phyloP scores from a whole-genome alignment of 2,888 invertebrate genomes.

The Limnephilus auricula region DNA sequence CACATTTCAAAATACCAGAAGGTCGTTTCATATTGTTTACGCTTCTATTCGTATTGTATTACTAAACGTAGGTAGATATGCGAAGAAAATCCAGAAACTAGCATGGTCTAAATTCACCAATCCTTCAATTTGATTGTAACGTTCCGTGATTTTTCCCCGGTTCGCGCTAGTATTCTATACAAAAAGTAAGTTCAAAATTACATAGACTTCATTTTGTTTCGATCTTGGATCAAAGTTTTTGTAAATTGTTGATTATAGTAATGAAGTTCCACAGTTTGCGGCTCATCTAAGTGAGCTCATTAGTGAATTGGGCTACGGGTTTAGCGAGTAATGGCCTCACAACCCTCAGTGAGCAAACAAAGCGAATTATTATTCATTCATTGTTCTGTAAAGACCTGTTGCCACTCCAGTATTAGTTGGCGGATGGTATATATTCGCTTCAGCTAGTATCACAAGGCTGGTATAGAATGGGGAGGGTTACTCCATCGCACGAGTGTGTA shows the following conservation, averaged over 20 bases:
- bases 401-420: conserved; percentile 32
- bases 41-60: too few species aligned
- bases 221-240: not conserved
- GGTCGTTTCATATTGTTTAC: not conserved
- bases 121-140: too few species aligned
- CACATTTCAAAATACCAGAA: not conserved
- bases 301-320: conserved; percentile 17
- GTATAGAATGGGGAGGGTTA: not conserved
- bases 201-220: not conserved
- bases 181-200: not conserved
- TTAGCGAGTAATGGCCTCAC: conserved; percentile 36
- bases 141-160: too few species aligned
- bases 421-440: not conserved
- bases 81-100: too few species aligned
- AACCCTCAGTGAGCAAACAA: conserved; percentile 48
- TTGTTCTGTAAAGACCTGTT: conserved; percentile 58
- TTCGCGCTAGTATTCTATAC: not conserved
- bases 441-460: not conserved
- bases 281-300: conserved; percentile 38
- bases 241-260: not conserved
- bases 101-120: too few species aligned
- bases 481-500: not conserved
- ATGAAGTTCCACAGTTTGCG: not conserved
- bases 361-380: conserved; percentile 55
- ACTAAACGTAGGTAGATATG: too few species aligned